Evolutionary conservation across 2,888 invertebrate species (phyloP).

Genomic region (Drosophila acutilabella): DNA sequence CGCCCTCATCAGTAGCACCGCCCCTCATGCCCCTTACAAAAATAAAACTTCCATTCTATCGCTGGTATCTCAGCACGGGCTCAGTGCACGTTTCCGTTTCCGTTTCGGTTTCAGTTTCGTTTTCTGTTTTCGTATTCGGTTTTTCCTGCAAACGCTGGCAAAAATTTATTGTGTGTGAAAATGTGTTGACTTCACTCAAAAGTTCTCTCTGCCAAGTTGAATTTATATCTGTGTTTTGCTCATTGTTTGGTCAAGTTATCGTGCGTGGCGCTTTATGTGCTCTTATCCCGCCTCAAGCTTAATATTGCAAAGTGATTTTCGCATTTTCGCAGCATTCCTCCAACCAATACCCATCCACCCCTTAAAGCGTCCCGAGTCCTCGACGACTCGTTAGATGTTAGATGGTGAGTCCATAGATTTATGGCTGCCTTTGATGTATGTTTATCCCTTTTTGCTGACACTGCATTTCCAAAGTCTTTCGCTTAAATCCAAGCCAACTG

Average conservation of each 20-base stretch:
- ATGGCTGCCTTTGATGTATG: slow-evolving; percentile 69
- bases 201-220: slow-evolving; percentile 68
- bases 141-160: slow-evolving; percentile 68
- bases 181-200: slow-evolving; percentile 80
- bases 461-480: slow-evolving; percentile 35
- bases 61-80: slow-evolving; percentile 1
- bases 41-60: slow-evolving; percentile 2
- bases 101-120: slow-evolving; percentile 47
- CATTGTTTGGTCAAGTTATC: slow-evolving; percentile 75
- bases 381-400: slow-evolving; percentile 22
- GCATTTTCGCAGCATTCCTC: slow-evolving; percentile 46
- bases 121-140: slow-evolving; percentile 40
- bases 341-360: not conserved
- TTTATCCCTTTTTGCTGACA: slow-evolving; percentile 68
- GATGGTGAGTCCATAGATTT: slow-evolving; percentile 56
- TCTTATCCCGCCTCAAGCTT: slow-evolving; percentile 41
- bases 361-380: not conserved
- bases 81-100: slow-evolving; percentile 44
- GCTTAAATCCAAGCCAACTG: slow-evolving; percentile 20
- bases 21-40: not conserved
- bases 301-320: slow-evolving; percentile 66
- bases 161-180: slow-evolving; percentile 81
- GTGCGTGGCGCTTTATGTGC: slow-evolving; percentile 69
- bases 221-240: slow-evolving; percentile 67
- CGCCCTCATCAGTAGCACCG: slow-evolving; percentile 33